Evolutionary conservation across 2,113 vertebrate species (phyloP).

Genomic region (Amazona vittata): DNA sequence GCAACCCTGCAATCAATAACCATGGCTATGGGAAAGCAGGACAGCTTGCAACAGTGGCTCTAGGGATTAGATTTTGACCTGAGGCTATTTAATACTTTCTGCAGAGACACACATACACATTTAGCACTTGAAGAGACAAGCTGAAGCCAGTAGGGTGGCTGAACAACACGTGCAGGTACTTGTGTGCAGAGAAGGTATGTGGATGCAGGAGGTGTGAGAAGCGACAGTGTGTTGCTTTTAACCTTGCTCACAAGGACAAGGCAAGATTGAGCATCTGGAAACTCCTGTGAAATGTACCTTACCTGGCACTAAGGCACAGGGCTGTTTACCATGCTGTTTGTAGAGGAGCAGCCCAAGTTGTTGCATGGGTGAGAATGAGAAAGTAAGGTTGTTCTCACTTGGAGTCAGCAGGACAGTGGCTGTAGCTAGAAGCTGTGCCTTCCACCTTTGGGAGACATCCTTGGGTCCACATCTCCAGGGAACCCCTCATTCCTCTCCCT

Average conservation of each 20-base stretch:
- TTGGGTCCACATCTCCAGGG: rapidly evolving
- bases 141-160: background rate
- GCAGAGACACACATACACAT: background rate
- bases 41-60: background rate
- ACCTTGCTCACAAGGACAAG: background rate
- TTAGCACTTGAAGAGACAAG: background rate
- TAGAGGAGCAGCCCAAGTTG: background rate
- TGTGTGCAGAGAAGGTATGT: background rate
- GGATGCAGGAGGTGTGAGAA: background rate
- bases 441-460: background rate
- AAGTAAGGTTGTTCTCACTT: background rate
- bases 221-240: background rate
- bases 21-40: background rate
- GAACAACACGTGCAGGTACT: rapidly evolving
- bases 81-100: background rate
- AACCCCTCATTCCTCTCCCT: background rate
- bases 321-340: background rate
- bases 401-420: background rate
- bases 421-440: background rate
- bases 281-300: background rate
- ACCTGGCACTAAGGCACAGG: background rate
- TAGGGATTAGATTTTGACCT: background rate
- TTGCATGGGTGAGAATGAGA: background rate
- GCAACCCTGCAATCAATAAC: background rate
- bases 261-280: background rate